Evolutionary conservation across 2,113 vertebrate genomes (phyloP), one percentile per base, ranked within the genome.

Genomic region (Manacus vitellinus): DNA sequence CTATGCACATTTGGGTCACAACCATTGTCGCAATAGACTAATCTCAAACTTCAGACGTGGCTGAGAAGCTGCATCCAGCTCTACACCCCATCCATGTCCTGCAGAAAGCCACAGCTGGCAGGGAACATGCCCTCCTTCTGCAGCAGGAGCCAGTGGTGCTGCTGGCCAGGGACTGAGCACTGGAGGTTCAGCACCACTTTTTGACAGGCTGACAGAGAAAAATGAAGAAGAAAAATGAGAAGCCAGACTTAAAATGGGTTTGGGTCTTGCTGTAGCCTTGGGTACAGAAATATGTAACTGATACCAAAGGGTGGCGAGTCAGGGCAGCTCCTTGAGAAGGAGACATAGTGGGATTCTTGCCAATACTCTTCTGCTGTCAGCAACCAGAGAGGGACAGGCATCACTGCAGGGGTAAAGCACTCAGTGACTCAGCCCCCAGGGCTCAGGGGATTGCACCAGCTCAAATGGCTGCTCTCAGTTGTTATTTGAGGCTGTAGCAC

Each of bases 401-500:
- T n/a, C 2, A 0, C 41, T 46, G 49, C 27, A 33, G 71, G 39
- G 30, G 70, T 8, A 56, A 33, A 49, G 37, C 41, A 28, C 21
- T 37, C 47, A 30, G 75, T 1, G 2, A 12, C 56, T 67, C 23
- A 22, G 28, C 72, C 41, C 31, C 0, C 0, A 25, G 39, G 47
- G 9, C 82, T 27, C 4, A 0, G 4, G 55, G 65, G 27, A 15
- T 8, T 51, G 10, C 41, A 4, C 18, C 2, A 1, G 20, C 44
- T 89, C 52, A 10, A n/a, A 58, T 6, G 31, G 23, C 87, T 73
- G 33, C 58, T 88, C 71, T 77, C 49, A 6, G n/a, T 33, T 85
- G 78, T 94, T 95, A 66, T 27, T 89, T 59, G 71, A 88, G 35
- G 62, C 87, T 39, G 51, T 43, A 46, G 85, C 54, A 62, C 74